Conservation (phyloP, 2,888 invertebrate species). For the Augochlorella aurata region DNA sequence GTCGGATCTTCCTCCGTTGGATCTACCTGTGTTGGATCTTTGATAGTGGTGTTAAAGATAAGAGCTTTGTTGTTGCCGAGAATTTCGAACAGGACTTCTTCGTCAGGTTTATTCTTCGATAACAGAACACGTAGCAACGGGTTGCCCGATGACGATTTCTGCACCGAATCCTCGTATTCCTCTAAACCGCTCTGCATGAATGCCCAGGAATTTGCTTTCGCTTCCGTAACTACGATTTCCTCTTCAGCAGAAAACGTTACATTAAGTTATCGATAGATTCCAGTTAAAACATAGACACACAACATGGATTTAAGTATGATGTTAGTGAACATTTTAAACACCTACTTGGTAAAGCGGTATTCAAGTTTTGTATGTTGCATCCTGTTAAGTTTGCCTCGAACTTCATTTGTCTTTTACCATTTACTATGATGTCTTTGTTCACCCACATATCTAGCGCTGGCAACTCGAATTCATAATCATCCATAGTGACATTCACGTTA, state of each 20-base stretch:
- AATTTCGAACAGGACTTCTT: background rate
- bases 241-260: constrained; percentile 34
- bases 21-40: fast-evolving
- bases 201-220: constrained; percentile 61
- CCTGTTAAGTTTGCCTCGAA: constrained; percentile 56
- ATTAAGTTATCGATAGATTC: too few species aligned
- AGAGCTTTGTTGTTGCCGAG: fast-evolving
- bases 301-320: too few species aligned
- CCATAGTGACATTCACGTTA: constrained; percentile 56
- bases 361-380: constrained; percentile 39
- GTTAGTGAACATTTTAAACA: background rate
- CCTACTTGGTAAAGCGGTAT: background rate
- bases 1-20: background rate
- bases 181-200: constrained; percentile 25
- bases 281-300: too few species aligned
- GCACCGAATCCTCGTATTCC: constrained; percentile 70
- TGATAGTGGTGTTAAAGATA: fast-evolving
- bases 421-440: constrained; percentile 57
- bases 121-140: constrained; percentile 79
- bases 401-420: background rate
- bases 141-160: constrained; percentile 75
- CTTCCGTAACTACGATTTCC: background rate
- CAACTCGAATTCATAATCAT: constrained; percentile 51
- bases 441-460: constrained; percentile 67
- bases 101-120: constrained; percentile 58